phyloP scores from a whole-genome alignment of 2,113 vertebrate genomes.

The Prochilodus magdalenae region DNA sequence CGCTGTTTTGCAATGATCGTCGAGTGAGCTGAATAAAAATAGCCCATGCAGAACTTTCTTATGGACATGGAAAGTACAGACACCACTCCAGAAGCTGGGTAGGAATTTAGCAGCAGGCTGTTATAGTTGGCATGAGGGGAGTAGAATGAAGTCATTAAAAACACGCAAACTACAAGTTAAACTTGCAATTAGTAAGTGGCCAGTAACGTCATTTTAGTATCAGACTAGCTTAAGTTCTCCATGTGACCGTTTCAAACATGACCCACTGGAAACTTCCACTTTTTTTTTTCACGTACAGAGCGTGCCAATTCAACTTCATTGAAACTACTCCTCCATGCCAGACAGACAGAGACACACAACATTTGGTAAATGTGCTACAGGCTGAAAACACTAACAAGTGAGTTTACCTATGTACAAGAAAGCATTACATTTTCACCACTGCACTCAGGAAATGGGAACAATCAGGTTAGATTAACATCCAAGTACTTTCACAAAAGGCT shows the following conservation, averaged over 20 bases:
- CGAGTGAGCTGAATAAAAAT: constrained; percentile 12
- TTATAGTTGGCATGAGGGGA: constrained; percentile 2
- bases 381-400: too few relatives aligned
- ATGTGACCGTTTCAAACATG: too few relatives aligned
- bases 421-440: not conserved
- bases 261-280: too few relatives aligned
- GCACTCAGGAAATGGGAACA: too few relatives aligned
- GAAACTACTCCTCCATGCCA: too few relatives aligned
- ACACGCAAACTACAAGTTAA: not conserved
- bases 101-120: constrained; percentile 20
- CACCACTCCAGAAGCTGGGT: not conserved
- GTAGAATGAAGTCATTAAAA: not conserved
- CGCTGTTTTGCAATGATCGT: too few relatives aligned
- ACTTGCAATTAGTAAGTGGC: not conserved
- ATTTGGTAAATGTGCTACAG: too few relatives aligned
- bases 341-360: too few relatives aligned
- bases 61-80: constrained; percentile 8
- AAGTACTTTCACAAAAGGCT: not conserved
- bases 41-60: constrained; percentile 29
- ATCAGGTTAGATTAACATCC: too few relatives aligned
- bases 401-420: too few relatives aligned
- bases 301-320: not conserved
- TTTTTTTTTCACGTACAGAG: not conserved
- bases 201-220: not conserved
- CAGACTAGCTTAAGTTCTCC: not conserved